Percentiles rank a stretch among this genome's conserved stretches.
Conservation (phyloP, 2,888 invertebrate species). For the Phortica okadai region DNA sequence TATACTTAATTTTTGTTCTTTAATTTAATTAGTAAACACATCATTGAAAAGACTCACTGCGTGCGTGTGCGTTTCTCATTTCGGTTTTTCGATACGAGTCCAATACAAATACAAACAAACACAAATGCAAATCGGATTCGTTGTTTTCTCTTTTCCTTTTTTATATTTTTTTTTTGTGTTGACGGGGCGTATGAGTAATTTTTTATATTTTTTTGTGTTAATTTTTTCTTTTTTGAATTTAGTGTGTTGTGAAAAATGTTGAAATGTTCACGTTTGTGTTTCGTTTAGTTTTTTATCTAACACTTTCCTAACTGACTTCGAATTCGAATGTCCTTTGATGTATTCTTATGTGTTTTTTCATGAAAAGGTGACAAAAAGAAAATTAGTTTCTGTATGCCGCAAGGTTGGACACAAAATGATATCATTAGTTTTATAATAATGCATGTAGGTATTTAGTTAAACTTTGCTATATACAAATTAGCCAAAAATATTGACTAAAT, state of each 20-base stretch:
- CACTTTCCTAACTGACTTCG: background rate
- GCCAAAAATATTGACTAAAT: background rate
- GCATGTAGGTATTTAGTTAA: background rate
- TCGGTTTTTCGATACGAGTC: conserved; percentile 70
- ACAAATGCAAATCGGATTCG: conserved; percentile 65
- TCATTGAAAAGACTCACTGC: conserved; percentile 75
- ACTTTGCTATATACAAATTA: background rate
- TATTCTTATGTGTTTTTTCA: background rate
- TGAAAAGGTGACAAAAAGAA: background rate
- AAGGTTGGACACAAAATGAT: background rate
- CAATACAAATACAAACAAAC: conserved; percentile 74
- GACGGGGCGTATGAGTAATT: conserved; percentile 6
- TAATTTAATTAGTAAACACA: conserved; percentile 31
- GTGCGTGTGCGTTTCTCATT: conserved; percentile 76
- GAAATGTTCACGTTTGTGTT: background rate
- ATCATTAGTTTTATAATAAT: background rate
- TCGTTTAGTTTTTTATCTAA: background rate
- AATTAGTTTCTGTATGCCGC: background rate
- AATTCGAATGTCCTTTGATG: background rate
- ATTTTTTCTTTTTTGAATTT: background rate
- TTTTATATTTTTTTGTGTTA: conserved; percentile 25
- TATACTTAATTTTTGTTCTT: conserved; percentile 44
- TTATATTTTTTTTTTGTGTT: conserved; percentile 25
- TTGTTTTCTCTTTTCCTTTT: conserved; percentile 43
- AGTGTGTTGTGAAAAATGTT: conserved; percentile 9